Percentiles rank a stretch among this genome's conserved stretches.
Conservation (phyloP, 2,113 vertebrate genomes). For the Pseudolaguvia tuberculata region DNA sequence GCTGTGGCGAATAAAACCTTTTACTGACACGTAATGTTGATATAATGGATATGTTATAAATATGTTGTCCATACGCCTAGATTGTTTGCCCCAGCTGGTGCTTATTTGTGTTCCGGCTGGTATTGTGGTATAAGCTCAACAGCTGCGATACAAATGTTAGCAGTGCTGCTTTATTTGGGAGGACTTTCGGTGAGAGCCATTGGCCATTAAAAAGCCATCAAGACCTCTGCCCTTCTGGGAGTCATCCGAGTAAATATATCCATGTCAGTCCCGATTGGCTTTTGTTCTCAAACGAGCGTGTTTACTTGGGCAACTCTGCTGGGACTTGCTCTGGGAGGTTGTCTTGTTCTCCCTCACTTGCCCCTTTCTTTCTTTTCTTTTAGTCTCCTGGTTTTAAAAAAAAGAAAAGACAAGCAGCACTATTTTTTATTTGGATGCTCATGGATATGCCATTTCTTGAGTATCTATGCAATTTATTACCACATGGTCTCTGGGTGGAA, state of each 20-base stretch:
- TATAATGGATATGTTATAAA: constrained; percentile 35
- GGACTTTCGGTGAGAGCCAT: constrained; percentile 56
- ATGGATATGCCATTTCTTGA: constrained; percentile 52
- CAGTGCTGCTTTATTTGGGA: constrained; percentile 35
- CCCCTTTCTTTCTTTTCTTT: constrained; percentile 6
- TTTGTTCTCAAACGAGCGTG: constrained; percentile 69
- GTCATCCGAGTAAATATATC: constrained; percentile 71
- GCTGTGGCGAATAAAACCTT: not conserved
- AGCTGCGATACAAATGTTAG: constrained; percentile 38
- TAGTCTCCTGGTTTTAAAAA: constrained; percentile 41
- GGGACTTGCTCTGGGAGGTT: constrained; percentile 58
- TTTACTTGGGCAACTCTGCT: constrained; percentile 68
- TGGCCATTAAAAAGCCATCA: constrained; percentile 72
- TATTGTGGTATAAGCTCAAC: constrained; percentile 41
- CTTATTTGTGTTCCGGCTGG: constrained; percentile 41
- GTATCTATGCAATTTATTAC: constrained; percentile 39
- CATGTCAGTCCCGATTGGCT: constrained; percentile 69
- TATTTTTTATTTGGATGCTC: constrained; percentile 15
- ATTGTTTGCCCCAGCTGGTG: constrained; percentile 32
- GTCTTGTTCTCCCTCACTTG: constrained; percentile 44
- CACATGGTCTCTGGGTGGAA: constrained; percentile 26
- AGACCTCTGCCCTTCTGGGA: constrained; percentile 67
- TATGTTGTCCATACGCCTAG: constrained; percentile 32
- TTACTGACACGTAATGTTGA: constrained; percentile 13
- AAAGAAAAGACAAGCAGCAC: constrained; percentile 41